Evolutionary conservation across 2,797 vertebrate species (phyloP), one percentile per base, ranked within the genome.

Genomic region (Cirrhinus mrigala): DNA sequence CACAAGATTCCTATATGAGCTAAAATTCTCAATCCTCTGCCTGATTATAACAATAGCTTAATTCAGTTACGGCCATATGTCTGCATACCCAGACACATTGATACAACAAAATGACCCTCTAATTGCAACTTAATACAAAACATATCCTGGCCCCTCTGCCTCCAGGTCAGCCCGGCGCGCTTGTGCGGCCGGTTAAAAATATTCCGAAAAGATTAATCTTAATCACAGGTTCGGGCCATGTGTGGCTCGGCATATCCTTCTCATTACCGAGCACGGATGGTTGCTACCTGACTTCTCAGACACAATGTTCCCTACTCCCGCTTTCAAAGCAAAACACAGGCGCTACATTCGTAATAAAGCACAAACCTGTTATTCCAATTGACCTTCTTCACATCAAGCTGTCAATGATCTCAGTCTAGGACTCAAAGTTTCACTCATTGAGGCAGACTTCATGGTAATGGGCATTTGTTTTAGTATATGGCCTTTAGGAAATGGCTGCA

Each of bases 361-460:
- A 93, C 94, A 95, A 95, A 95, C 94, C 95, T 96, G 95, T 96
- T 96, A 96, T 96, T 95, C 95, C 96, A 96, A 96, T 96, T 96
- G 96, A 96, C 96, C 94, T 94, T 92, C 93, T 92, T 95, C 95
- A 95, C 94, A 94, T 96, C 95, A 95, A 96, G 95, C 94, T 96
- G 96, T 96, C 95, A 96, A 96, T 96, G 95, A 96, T 94, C 94
- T 96, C 96, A 94, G 93, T 92, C 94, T 91, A 93, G 93, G 92
- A 94, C 93, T 95, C 94, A 88, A 91, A 91, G 92, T 91, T 93
- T 94, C 89, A 87, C 91, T 92, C 93, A 93, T 93, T 89, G 84
- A 93, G 93, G 94, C 92, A 90, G 94, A 91, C 93, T 92, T 93
- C 93, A 95, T 95, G 93, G 92, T 96, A 96, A 96, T 96, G 94